Evolutionary conservation across 2,113 vertebrate genomes (phyloP), one percentile per base, ranked within the genome.

Genomic region (Hippocampus barbouri): DNA sequence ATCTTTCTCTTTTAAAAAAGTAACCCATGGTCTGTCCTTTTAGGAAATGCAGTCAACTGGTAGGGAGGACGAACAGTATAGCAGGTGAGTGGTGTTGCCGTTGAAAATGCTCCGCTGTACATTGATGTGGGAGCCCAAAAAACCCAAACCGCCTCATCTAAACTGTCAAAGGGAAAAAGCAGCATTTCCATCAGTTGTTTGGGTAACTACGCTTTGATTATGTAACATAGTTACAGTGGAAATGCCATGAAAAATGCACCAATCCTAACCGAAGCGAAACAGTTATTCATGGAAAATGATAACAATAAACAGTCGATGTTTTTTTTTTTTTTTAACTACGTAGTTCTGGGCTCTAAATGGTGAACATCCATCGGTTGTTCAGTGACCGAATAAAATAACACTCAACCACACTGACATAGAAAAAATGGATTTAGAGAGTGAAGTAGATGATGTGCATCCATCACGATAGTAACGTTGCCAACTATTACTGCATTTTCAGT

Each of bases 11-110:
- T 54, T 67, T 27, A 38, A 66, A 43, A 7, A 79, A 75, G 67
- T 76, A 63, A 78, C 57, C 18, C 69, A 53, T 74, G 9, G 77
- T 75, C 78, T 85, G 63, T 71, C 34, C 30, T 53, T 67, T 67
- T 77, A 91, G 91, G 85, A 87, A 73, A 89, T 86, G 85, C 47
- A 76, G 47, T 51, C 72, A 53, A 78, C 76, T 25, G 25, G 70
- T 67, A 56, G 54, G 27, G 73, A 75, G 74, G 82, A 78, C 18
- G 67, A 74, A 66, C 69, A 43, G 45, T 30, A 25, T 11, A 68
- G 69, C 78, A 89, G 90, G 91, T 92, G 83, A 90, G 90, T 12
- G 51, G 53, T 14, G 34, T 51, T 47, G 3, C 12, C 65, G 75
- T 47, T 49, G 21, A 41, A 40, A 63, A 60, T 59, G 11, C 59